phyloP scores from a whole-genome alignment of 2,113 vertebrate species.

The Hippocampus mohnikei region DNA sequence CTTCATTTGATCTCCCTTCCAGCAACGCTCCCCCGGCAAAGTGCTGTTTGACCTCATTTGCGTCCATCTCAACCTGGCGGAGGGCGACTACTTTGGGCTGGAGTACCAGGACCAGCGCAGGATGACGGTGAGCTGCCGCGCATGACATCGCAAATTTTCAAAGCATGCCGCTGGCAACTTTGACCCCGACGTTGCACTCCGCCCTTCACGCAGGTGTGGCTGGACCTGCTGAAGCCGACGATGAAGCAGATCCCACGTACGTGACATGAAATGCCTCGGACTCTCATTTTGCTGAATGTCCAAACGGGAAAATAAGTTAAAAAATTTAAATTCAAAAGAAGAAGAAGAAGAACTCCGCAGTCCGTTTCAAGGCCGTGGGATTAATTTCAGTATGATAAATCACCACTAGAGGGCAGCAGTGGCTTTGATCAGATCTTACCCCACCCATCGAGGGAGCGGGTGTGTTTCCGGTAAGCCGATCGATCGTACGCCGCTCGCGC shows the following conservation, averaged over 20 bases:
- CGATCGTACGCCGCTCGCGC: too few relatives aligned
- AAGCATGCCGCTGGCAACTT: not conserved
- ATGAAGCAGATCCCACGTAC: conserved; percentile 88
- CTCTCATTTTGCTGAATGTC: not conserved
- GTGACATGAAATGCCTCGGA: conserved; percentile 6
- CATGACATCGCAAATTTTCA: not conserved
- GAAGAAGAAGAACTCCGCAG: too few relatives aligned
- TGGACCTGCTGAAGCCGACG: conserved; percentile 90
- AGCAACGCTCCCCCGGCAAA: conserved; percentile 87
- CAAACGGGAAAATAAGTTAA: too few relatives aligned
- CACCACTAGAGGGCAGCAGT: too few relatives aligned
- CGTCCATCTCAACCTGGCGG: conserved; percentile 85
- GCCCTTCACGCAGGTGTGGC: conserved; percentile 82
- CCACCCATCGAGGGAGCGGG: too few relatives aligned
- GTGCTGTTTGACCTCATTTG: conserved; percentile 85
- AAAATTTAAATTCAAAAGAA: too few relatives aligned
- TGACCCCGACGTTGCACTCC: not conserved
- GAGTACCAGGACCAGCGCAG: conserved; percentile 90
- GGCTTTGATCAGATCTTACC: too few relatives aligned
- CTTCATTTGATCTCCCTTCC: conserved; percentile 39
- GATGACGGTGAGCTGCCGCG: conserved; percentile 76
- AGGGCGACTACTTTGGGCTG: conserved; percentile 93
- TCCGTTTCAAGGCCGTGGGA: too few relatives aligned
- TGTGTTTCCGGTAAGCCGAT: too few relatives aligned
- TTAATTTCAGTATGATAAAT: too few relatives aligned